A percentile compares a stretch with the other conserved stretches of the same genome.
Evolutionary conservation across 2,113 vertebrate species (phyloP).

Genomic region (Accipiter virgatus): DNA sequence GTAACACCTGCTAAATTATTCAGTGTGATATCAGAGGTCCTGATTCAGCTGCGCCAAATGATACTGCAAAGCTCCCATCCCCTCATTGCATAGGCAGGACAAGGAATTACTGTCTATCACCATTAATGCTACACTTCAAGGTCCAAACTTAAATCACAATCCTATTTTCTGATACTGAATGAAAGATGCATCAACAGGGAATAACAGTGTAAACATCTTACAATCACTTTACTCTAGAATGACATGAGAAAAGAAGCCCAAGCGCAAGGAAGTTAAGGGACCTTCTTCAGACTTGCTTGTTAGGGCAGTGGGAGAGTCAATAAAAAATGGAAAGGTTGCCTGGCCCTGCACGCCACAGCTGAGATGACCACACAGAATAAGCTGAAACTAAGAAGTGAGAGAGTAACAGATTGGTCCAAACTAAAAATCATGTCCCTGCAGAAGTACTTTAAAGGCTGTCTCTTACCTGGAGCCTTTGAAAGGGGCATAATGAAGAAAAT

Average conservation of each 20-base stretch:
- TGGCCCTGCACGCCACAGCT: not conserved
- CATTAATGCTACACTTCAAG: not conserved
- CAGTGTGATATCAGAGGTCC: not conserved
- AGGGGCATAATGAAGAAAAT: not conserved
- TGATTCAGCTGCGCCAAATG: not conserved
- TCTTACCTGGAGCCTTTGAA: not conserved
- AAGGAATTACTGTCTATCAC: not conserved
- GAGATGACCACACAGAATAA: not conserved
- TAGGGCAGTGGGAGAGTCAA: not conserved
- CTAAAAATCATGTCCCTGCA: not conserved
- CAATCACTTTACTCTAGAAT: not conserved
- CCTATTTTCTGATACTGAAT: not conserved
- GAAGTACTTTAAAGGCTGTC: not conserved
- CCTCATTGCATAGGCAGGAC: not conserved
- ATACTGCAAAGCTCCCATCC: not conserved
- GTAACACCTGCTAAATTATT: conserved; percentile 2
- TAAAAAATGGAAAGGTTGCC: not conserved
- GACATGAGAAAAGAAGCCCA: not conserved
- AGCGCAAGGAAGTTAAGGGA: not conserved
- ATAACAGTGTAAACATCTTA: not conserved
- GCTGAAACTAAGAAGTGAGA: not conserved
- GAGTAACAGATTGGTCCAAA: not conserved
- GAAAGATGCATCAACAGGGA: not conserved
- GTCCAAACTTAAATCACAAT: not conserved
- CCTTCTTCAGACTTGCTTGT: not conserved